phyloP scores from a whole-genome alignment of 2,113 vertebrate species.

The Xiphias gladius region DNA sequence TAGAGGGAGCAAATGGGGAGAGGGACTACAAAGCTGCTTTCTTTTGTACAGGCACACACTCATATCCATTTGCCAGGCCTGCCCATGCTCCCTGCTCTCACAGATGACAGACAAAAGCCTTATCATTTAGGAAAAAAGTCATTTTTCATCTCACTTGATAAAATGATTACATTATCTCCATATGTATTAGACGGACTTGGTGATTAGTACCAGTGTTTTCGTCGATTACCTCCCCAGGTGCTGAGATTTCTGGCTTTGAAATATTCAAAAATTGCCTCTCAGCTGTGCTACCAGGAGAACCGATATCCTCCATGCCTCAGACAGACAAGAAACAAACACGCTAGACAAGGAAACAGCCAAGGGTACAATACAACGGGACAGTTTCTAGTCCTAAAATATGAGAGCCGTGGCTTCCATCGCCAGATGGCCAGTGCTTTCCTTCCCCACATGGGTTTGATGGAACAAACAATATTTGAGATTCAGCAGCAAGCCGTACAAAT shows the following conservation, averaged over 20 bases:
- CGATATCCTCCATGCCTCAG: neutral
- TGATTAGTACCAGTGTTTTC: neutral
- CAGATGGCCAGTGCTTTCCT: neutral
- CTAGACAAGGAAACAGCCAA: neutral
- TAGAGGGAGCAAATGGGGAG: conserved; percentile 60
- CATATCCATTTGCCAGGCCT: neutral
- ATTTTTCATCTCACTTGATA: conserved; percentile 2
- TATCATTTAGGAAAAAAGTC: neutral
- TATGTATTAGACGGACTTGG: neutral
- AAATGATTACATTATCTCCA: neutral
- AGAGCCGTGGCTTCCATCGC: neutral
- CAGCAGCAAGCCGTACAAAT: neutral
- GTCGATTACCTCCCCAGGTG: neutral
- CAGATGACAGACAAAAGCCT: conserved; percentile 4
- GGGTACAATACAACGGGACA: neutral
- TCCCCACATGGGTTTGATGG: neutral
- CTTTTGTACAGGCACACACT: neutral
- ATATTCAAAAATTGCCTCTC: neutral
- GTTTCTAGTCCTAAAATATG: neutral
- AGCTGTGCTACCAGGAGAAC: neutral
- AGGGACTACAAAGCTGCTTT: conserved; percentile 48
- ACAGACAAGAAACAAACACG: neutral
- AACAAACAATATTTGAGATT: neutral
- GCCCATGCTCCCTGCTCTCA: neutral
- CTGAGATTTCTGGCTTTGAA: neutral